phyloP scores from a whole-genome alignment of 2,888 invertebrate species.

The Patella ulyssiponensis region DNA sequence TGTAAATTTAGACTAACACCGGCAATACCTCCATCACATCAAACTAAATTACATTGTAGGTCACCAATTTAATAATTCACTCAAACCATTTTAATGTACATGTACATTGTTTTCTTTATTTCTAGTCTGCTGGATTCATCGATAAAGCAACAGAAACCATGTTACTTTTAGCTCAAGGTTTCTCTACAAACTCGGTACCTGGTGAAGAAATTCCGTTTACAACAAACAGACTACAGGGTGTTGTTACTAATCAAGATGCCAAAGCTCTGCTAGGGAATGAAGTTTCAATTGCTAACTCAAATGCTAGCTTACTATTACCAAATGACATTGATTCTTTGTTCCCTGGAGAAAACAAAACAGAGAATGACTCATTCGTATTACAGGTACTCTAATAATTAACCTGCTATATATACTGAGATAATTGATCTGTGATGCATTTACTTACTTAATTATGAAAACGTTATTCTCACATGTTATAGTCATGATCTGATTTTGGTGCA shows the following conservation, averaged over 20 bases:
- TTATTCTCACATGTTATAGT: too few relatives aligned
- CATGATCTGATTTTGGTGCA: too few relatives aligned
- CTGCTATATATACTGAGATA: too few relatives aligned
- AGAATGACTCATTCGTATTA: constrained; percentile 8
- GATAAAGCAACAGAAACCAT: background rate
- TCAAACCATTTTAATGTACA: too few relatives aligned
- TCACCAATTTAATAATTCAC: too few relatives aligned
- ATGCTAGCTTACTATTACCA: background rate
- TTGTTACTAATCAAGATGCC: constrained; percentile 4
- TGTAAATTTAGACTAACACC: too few relatives aligned
- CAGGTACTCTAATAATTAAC: background rate
- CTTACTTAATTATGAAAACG: too few relatives aligned
- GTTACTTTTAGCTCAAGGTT: background rate
- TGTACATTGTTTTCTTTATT: background rate
- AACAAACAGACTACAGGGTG: constrained; percentile 1
- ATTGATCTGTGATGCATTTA: too few relatives aligned
- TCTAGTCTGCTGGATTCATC: background rate
- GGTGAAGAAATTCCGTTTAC: constrained; percentile 14
- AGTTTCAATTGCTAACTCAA: background rate
- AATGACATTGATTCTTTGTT: constrained; percentile 1
- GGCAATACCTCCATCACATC: too few relatives aligned
- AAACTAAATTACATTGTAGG: too few relatives aligned
- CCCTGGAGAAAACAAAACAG: constrained; percentile 3
- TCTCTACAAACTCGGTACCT: constrained; percentile 11
- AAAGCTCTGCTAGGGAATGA: background rate